Base-by-base conservation (phyloP, 2,113 vertebrate species). In the Nesospiza acunhae region DNA sequence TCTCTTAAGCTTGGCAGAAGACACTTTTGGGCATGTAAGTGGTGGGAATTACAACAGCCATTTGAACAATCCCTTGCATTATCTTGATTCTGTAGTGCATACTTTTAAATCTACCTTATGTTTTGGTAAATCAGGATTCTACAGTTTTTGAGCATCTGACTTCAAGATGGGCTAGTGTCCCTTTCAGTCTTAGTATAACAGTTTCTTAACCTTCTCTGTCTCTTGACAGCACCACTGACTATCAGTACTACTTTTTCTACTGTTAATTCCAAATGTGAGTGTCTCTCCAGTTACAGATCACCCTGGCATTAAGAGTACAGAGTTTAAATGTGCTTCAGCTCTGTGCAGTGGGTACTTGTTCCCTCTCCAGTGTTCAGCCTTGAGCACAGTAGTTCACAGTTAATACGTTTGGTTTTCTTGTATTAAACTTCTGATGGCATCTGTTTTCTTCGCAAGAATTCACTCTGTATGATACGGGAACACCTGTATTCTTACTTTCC, bases 261-360 rank as follows among this genome's bases (percentile, higher is more conserved):
- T 56, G 37, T 17, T 35, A 39, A 14, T 60, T 93, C 10, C 24
- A 70, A 52, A 35, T 52, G 30, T 44, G 28, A 67, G 41, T n/a
- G 33, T 28, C 16, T 52, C 13, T 47, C 11, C 46, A 47, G 22
- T 47, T 47, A 23, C 46, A 23, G 46, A 23, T 47, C 3, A 7
- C 11, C 35, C 42, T 76, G 74, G 30, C 23, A 60, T 44, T n/a
- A 28, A 23, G 37, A 79, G 18, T 52, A 55, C 24, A 22, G 42
- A 30, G 41, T 67, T 70, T 85, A 60, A 35, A 41, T 10, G 28
- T 28, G 28, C 35, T 55, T 77, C n/a, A 64, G 44, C 28, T 63
- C 47, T 78, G 30, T 0, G 0, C 12, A 30, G 62, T 15, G 13
- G 5, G 2, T n/a, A 3, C 28, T 59, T 49, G 8, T 77, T 66